phyloP scores from a whole-genome alignment of 2,113 vertebrate species.

The Rhombomys opimus region DNA sequence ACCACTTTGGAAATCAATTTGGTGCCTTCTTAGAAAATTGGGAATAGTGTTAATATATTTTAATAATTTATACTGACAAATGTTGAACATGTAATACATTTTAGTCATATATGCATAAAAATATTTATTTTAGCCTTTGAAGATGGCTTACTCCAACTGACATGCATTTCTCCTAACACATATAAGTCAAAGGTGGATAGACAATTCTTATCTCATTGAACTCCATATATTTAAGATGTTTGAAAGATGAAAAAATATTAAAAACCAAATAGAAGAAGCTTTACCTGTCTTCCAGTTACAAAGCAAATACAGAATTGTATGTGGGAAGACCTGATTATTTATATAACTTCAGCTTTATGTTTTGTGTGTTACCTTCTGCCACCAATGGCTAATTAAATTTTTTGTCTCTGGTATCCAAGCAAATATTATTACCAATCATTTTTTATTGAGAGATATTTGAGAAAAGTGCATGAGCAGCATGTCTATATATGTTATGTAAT shows the following conservation, averaged over 20 bases:
- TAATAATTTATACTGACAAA: neutral
- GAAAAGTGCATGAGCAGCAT: neutral
- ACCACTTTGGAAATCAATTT: too few species aligned
- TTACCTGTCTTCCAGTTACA: constrained; percentile 29
- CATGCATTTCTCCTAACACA: constrained; percentile 23
- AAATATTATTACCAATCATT: neutral
- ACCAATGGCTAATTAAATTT: constrained; percentile 32
- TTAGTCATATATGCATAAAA: neutral
- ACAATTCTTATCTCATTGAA: constrained; percentile 40
- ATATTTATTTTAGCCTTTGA: constrained; percentile 32
- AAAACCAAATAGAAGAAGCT: neutral
- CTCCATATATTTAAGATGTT: neutral
- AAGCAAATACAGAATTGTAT: constrained; percentile 28
- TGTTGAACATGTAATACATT: constrained; percentile 59
- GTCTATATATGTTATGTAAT: neutral
- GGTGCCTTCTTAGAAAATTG: too few species aligned
- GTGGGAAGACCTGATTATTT: neutral
- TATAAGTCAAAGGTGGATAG: neutral
- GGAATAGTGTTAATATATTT: constrained; percentile 4
- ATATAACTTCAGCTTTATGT: neutral
- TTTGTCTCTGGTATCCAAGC: constrained; percentile 43
- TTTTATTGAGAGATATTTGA: neutral
- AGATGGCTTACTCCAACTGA: constrained; percentile 7
- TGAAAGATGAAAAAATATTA: neutral
- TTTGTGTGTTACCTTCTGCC: neutral